phyloP scores from a whole-genome alignment of 2,113 vertebrate genomes.

The Jaculus jaculus region DNA sequence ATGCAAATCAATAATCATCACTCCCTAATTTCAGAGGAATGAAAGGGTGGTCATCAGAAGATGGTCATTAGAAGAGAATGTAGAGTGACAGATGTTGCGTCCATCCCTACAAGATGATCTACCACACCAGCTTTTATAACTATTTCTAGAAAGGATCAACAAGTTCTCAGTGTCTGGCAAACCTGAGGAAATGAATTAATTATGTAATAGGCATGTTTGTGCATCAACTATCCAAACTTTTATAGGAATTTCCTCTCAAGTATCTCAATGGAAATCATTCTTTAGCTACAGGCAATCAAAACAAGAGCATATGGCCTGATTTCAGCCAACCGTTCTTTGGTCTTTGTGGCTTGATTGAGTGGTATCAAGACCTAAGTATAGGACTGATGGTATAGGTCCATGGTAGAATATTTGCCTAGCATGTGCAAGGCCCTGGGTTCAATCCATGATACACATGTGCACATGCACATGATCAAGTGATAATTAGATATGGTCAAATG shows the following conservation, averaged over 20 bases:
- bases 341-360: not conserved
- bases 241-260: not conserved
- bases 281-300: not conserved
- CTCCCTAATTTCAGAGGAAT: not conserved
- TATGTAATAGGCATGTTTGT: not conserved
- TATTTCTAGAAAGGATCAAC: not conserved
- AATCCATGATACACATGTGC: not conserved
- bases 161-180: not conserved
- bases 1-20: not conserved
- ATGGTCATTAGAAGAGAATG: not conserved
- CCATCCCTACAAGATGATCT: not conserved
- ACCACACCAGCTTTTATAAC: not conserved
- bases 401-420: not conserved
- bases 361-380: not conserved
- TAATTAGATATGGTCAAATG: not conserved
- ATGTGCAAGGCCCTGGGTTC: not conserved
- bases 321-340: not conserved
- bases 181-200: not conserved
- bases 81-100: not conserved
- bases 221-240: not conserved
- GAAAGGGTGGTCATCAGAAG: not conserved
- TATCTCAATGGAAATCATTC: slow-evolving; percentile 10
- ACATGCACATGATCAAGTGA: not conserved
- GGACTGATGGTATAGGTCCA: not conserved
- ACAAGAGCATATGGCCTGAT: not conserved